These are phyloP conservation scores for Elachura formosa DNA, from an alignment of 2,113 vertebrate genomes.

Conservation along the genomic window DNA sequence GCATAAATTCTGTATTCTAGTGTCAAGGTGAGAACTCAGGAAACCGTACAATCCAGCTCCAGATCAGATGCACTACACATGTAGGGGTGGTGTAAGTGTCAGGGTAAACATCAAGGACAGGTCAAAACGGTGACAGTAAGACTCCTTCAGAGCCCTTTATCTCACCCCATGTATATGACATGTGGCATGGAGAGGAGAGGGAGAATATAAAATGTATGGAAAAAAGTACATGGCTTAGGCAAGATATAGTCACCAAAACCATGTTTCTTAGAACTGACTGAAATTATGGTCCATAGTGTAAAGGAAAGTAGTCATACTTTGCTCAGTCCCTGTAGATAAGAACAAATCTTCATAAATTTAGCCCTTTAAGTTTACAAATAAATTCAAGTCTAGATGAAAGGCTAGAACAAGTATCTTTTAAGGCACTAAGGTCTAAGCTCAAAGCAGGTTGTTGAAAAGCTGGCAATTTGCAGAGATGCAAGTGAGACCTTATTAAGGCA, in stretches of 20 bases:
- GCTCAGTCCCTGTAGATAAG: neutral
- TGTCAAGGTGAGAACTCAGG: neutral
- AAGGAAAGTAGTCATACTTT: neutral
- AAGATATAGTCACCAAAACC: neutral
- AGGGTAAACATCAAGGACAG: neutral
- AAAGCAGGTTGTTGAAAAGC: neutral
- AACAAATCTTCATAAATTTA: neutral
- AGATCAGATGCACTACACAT: neutral
- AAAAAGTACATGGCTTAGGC: neutral
- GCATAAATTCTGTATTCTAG: neutral
- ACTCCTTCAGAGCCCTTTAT: neutral
- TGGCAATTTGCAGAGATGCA: neutral
- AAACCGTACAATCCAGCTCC: neutral
- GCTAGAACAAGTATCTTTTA: neutral
- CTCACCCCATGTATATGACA: neutral
- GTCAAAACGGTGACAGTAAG: neutral
- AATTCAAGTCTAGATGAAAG: neutral
- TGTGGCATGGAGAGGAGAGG: neutral
- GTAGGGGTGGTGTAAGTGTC: neutral
- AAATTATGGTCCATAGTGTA: neutral
- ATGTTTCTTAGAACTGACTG: neutral
- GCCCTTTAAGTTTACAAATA: neutral
- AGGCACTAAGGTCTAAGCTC: neutral
- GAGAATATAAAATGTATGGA: neutral
- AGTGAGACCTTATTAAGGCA: neutral